Base-by-base conservation (phyloP, 1,140 invertebrate genomes). In the Aphidius gifuensis region DNA sequence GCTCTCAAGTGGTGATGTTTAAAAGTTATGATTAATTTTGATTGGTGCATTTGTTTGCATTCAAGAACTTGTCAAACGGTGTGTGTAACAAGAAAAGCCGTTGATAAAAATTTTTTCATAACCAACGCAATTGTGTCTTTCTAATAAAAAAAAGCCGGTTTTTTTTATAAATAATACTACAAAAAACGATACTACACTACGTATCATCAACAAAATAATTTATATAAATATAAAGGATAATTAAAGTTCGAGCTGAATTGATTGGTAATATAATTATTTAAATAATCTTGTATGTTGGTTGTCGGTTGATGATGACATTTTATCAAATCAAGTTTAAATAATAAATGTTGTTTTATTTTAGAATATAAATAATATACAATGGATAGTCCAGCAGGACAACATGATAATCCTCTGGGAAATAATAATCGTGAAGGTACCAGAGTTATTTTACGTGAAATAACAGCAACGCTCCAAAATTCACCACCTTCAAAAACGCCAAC, bases 391-490 rank as follows among this genome's bases (percentile, higher is more conserved):
- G 70, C 55, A 9, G 68, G 61, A 50, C 48, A 60, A 9, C 49
- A 55, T 43, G 53, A 42, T 6, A 64, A 58, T 39, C 53, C 66
- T 16, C 56, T 58, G n/a, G 59, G 59, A 23, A 46, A 54, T 65
- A 72, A 32, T 32, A 2, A 32, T 32, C 23, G 72, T 9, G 75
- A 77, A 54, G 72, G 72, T 5, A 74, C 69, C 4, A 67, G 73
- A 42, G 69, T 75, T 3, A 68, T 75, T 46, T 59, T 77, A 7
- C 67, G 71, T 16, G 75, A 76, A 60, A 76, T 74, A 45, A 77
- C 75, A 9, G 74, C 72, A n/a, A 67, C 68, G 8, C 66, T 76
- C 42, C 69, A 75, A 9, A 76, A 76, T 67, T 75, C 72, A 7
- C 54, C 75, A n/a, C 68, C 68, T 6, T 58, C 57, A 45, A 66